A percentile compares a stretch with the other conserved stretches of the same genome.
These are phyloP conservation scores for Petromus typicus DNA, from an alignment of 2,113 vertebrate genomes.

Conservation along the genomic window DNA sequence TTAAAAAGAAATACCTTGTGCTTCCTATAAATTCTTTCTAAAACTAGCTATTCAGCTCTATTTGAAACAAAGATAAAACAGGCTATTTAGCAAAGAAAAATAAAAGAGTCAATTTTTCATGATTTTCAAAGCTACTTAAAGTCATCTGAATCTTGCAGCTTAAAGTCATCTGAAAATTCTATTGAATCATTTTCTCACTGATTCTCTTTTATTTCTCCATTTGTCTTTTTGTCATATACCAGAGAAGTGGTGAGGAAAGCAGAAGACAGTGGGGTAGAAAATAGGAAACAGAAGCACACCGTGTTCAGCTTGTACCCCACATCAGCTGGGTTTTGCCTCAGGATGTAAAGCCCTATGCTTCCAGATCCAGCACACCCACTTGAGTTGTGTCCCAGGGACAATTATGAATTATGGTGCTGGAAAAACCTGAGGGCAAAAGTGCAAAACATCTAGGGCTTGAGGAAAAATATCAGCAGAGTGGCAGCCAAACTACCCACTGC, in stretches of 20 bases:
- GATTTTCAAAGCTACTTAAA: neutral
- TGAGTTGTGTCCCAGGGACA: neutral
- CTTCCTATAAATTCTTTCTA: neutral
- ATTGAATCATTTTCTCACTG: neutral
- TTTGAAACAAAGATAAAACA: neutral
- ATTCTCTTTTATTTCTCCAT: neutral
- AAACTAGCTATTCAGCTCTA: no score
- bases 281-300: neutral
- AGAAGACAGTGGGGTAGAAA: neutral
- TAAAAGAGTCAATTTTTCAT: neutral
- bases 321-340: neutral
- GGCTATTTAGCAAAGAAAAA: neutral
- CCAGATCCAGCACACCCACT: neutral
- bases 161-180: neutral
- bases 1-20: neutral
- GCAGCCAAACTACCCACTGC: slow-evolving; percentile 16
- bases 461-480: neutral
- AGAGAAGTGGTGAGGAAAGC: neutral
- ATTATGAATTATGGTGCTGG: neutral
- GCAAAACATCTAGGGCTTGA: slow-evolving; percentile 22
- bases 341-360: neutral
- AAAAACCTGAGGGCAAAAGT: slow-evolving; percentile 45
- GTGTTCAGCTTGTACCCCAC: neutral
- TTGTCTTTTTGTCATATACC: neutral
- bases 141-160: neutral